A percentile compares a stretch with the other conserved stretches of the same genome.
phyloP scores from a whole-genome alignment of 2,797 vertebrate genomes.

The Labroides dimidiatus region DNA sequence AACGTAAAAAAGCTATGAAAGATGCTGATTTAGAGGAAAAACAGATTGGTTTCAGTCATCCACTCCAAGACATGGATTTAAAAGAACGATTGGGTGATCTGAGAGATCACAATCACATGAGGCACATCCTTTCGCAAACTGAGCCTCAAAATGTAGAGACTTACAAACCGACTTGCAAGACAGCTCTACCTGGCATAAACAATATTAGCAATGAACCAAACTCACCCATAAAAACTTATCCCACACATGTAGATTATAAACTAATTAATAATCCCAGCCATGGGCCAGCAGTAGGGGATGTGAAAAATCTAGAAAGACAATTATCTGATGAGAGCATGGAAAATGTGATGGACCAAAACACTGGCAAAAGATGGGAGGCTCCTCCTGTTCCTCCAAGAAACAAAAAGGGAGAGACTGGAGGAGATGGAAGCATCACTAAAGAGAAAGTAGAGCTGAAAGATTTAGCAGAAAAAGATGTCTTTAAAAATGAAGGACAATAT shows the following conservation, averaged over 20 bases:
- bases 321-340: conserved; percentile 45
- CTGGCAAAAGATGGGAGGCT: conserved; percentile 29
- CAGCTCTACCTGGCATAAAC: conserved; percentile 45
- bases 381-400: conserved; percentile 72
- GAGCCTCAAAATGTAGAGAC: conserved; percentile 61
- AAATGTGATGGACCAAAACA: conserved; percentile 22
- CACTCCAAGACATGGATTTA: conserved; percentile 50
- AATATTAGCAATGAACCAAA: conserved; percentile 43
- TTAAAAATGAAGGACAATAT: conserved; percentile 15
- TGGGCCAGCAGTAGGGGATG: conserved; percentile 31
- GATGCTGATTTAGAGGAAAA: conserved; percentile 38
- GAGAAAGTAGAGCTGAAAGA: conserved; percentile 47
- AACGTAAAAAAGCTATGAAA: conserved; percentile 32
- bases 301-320: conserved; percentile 22
- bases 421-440: conserved; percentile 32
- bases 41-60: conserved; percentile 17
- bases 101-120: conserved; percentile 70
- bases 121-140: conserved; percentile 71
- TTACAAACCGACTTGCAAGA: conserved; percentile 50
- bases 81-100: conserved; percentile 70
- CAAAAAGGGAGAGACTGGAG: conserved; percentile 62
- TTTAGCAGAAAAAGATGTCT: conserved; percentile 10
- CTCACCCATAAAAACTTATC: conserved; percentile 25
- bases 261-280: conserved; percentile 11
- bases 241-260: conserved; percentile 31